A percentile compares a stretch with the other conserved stretches of the same genome.
phyloP scores from a whole-genome alignment of 2,888 invertebrate species.

The Macropis europaea region DNA sequence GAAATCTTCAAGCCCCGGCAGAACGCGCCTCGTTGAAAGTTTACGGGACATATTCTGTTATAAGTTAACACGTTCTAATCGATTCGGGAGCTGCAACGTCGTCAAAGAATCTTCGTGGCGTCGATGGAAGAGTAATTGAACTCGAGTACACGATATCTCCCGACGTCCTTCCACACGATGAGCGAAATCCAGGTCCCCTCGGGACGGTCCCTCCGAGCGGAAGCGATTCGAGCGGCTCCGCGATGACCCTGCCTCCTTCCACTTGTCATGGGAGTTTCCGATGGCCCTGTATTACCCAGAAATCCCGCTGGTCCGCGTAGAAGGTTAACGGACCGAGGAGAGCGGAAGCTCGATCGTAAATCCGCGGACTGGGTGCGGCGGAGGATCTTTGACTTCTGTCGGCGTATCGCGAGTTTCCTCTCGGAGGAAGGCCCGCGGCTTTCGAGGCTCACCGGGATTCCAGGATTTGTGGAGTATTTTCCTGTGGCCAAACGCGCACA shows the following conservation, averaged over 20 bases:
- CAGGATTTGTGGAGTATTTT: too few species aligned
- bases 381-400: constrained; percentile 1
- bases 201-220: constrained; percentile 63
- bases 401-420: not conserved
- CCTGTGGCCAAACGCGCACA: too few species aligned
- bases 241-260: constrained; percentile 1
- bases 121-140: too few species aligned
- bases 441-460: too few species aligned
- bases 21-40: too few species aligned
- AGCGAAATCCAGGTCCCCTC: not conserved
- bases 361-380: constrained; percentile 24
- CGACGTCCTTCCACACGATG: constrained; percentile 1
- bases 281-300: constrained; percentile 20
- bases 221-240: constrained; percentile 54
- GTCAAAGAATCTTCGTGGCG: not conserved
- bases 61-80: too few species aligned
- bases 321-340: constrained; percentile 28
- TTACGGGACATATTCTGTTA: too few species aligned
- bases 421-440: too few species aligned
- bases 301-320: constrained; percentile 17
- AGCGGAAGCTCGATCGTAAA: constrained; percentile 36
- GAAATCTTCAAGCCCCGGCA: too few species aligned
- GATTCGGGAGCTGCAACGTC: too few species aligned
- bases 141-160: not conserved
- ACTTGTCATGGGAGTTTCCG: constrained; percentile 15